These are phyloP conservation scores for Periophthalmus modestus DNA, from an alignment of 2,113 vertebrate species.

Conservation along the genomic window DNA sequence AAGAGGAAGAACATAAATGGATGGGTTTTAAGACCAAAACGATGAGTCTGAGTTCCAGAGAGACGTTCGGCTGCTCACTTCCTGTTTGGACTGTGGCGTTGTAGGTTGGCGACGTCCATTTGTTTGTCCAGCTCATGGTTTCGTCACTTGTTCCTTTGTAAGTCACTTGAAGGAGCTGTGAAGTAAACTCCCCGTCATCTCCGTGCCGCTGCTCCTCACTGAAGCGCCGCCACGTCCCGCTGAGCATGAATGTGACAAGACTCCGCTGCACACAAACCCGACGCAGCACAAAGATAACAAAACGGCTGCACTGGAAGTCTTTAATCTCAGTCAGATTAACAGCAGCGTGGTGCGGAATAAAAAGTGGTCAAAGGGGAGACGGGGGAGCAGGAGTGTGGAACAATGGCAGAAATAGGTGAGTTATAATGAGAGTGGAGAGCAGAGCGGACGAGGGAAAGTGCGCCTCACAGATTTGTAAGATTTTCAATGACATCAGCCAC, in stretches of 20 bases:
- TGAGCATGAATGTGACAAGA: constrained; percentile 45
- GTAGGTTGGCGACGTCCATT: no score
- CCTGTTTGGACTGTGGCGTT: no score
- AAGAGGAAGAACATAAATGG: no score
- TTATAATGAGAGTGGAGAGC: neutral
- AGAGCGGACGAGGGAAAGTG: neutral
- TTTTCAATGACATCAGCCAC: neutral
- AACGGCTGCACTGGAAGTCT: constrained; percentile 13
- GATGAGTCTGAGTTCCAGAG: no score
- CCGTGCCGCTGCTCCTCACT: constrained; percentile 36
- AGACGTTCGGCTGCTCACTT: no score
- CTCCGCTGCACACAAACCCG: constrained; percentile 15
- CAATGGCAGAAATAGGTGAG: neutral
- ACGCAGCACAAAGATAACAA: constrained; percentile 25
- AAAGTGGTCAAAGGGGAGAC: neutral
- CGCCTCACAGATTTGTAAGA: neutral
- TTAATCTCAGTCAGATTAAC: constrained; percentile 7
- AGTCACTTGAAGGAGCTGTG: neutral
- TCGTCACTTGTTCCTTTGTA: neutral
- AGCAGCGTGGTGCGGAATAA: neutral
- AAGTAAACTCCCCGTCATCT: constrained; percentile 33
- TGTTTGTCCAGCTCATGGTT: neutral
- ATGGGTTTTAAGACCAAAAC: no score
- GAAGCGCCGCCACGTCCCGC: constrained; percentile 49
- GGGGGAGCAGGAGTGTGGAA: neutral